Base-by-base conservation (phyloP, 2,797 vertebrate genomes). In the Dermochelys coriacea region DNA sequence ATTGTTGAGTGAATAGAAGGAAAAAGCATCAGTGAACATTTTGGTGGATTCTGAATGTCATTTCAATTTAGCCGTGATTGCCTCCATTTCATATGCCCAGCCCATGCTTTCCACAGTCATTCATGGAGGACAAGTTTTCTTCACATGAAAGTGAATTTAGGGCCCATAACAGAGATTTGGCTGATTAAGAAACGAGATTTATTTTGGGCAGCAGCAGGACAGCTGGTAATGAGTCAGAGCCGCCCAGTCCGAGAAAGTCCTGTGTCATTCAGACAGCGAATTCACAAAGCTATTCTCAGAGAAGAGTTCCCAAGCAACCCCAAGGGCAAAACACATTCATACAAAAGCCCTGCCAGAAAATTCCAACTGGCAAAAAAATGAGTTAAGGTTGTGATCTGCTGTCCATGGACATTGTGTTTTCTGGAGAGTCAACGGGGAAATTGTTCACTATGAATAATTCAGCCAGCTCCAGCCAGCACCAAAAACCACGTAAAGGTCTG, bases 1-100 rank as follows among this genome's bases (percentile, higher is more conserved):
- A 31, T 21, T 21, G 37, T 49, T 54, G 74, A 29, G 41, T 18
- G 47, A 77, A 29, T 18, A 14, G 1, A 4, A 54, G 52, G 77
- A 47, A 34, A 84, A 57, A 3, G 8, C 16, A 18, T 29, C 51
- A 79, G 79, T 1, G 3, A 75, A 64, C 1, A 27, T 29, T 29
- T 3, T 31, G 21, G n/a, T 12, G 71, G 79, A 52, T 47, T 57
- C 78, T 51, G 79, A 79, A 41, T 16, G 10, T 79, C 37, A n/a
- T 18, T 57, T 5, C 45, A 29, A 25, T 49, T 51, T 12, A 45
- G 25, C 15, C 51, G 29, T 79, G 8, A 47, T 49, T 77, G 45
- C 45, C 7, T 41, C 71, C 14, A 1, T 49, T 77, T 19, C 19
- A 49, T 4, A 19, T 29, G 12, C 0, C 25, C 52, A 18, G 25